Evolutionary conservation across 2,113 vertebrate species (phyloP).

Genomic region (Spea multiplicata): DNA sequence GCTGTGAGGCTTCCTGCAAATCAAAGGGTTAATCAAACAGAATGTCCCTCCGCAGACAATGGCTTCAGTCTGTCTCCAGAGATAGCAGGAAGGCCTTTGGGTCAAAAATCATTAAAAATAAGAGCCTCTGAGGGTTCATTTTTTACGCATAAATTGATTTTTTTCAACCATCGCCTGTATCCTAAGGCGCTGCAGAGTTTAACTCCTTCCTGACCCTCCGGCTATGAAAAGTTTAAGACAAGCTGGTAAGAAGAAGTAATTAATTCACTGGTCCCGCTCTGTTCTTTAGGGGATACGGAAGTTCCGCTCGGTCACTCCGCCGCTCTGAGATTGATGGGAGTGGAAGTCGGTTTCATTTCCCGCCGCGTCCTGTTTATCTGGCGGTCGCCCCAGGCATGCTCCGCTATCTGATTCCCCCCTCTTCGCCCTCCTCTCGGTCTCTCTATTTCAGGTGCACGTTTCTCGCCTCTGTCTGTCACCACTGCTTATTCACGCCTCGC

Average conservation of each 20-base stretch:
- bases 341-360: too few relatives aligned
- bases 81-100: slow-evolving; percentile 25
- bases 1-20: background rate
- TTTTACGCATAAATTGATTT: background rate
- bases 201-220: too few relatives aligned
- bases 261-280: too few relatives aligned
- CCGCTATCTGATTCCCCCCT: background rate
- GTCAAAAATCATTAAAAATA: slow-evolving; percentile 17
- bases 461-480: slow-evolving; percentile 23
- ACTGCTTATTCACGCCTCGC: slow-evolving; percentile 52
- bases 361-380: too few relatives aligned
- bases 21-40: background rate
- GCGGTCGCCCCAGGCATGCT: background rate
- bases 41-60: slow-evolving; percentile 17
- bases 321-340: too few relatives aligned
- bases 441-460: background rate
- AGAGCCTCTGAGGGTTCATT: slow-evolving; percentile 24
- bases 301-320: too few relatives aligned
- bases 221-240: too few relatives aligned
- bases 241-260: too few relatives aligned
- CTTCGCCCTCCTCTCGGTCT: background rate
- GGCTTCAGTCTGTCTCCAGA: slow-evolving; percentile 17
- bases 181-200: too few relatives aligned
- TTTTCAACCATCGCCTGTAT: too few relatives aligned
- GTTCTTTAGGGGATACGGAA: too few relatives aligned